Conservation (phyloP, 2,797 vertebrate species). For the Carcharodon carcharias region DNA sequence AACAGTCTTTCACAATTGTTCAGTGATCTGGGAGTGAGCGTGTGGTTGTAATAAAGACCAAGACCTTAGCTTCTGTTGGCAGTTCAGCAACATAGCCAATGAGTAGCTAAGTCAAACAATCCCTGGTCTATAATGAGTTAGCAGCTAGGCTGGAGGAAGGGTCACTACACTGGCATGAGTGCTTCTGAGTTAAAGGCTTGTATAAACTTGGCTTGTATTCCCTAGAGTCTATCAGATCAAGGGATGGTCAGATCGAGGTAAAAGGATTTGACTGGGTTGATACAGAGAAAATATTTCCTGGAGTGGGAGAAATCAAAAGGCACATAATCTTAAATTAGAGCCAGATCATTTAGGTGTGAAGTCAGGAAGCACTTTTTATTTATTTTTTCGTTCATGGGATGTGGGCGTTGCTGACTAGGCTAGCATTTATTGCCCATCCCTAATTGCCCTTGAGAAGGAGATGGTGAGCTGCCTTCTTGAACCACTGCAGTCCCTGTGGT, state of each 20-base stretch:
- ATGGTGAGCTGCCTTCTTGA: no score
- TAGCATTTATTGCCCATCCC: no score
- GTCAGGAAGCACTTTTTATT: no score
- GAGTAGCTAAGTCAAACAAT: neutral
- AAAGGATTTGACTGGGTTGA: neutral
- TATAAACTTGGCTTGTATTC: neutral
- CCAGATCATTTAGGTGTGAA: neutral
- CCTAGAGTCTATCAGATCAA: neutral
- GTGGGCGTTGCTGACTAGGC: no score
- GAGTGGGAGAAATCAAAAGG: neutral
- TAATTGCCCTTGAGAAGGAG: no score
- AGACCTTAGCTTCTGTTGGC: neutral
- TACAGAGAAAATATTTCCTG: neutral
- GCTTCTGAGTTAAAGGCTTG: neutral
- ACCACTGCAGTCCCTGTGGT: no score
- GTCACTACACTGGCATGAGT: neutral
- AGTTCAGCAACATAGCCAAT: neutral
- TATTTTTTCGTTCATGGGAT: no score
- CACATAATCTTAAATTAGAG: neutral
- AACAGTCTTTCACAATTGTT: neutral
- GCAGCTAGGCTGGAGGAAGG: neutral
- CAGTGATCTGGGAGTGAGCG: neutral
- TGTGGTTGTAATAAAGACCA: neutral
- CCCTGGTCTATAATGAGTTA: neutral
- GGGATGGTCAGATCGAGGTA: neutral